These are phyloP conservation scores for Podarcis raffonei DNA, from an alignment of 2,113 vertebrate species.

Conservation along the genomic window DNA sequence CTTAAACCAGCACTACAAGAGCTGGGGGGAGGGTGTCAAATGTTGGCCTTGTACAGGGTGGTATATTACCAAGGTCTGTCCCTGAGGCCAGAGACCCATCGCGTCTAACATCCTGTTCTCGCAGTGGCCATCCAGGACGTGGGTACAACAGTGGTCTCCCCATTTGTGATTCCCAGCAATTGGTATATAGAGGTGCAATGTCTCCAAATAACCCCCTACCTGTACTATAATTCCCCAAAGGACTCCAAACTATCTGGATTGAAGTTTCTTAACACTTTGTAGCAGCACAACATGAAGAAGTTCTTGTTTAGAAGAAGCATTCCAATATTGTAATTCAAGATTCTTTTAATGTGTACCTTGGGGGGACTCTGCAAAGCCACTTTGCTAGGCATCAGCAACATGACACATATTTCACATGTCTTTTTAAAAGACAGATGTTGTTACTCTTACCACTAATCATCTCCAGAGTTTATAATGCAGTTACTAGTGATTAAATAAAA, in stretches of 20 bases:
- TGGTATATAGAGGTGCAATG: too few species aligned
- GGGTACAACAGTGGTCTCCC: too few species aligned
- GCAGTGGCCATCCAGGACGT: too few species aligned
- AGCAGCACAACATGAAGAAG: accelerated
- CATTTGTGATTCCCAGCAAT: too few species aligned
- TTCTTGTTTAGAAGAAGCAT: not conserved
- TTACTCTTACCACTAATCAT: slow-evolving; percentile 62
- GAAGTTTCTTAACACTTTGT: not conserved
- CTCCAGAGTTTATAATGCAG: slow-evolving; percentile 68
- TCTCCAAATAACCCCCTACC: too few species aligned
- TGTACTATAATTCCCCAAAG: too few species aligned
- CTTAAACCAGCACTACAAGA: too few species aligned
- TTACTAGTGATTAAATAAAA: slow-evolving; percentile 72
- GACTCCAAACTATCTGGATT: not conserved
- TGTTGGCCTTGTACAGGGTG: too few species aligned
- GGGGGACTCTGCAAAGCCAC: slow-evolving; percentile 35
- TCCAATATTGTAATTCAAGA: not conserved
- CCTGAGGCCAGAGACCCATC: too few species aligned
- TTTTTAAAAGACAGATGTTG: slow-evolving; percentile 53
- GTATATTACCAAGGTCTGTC: too few species aligned
- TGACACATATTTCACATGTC: slow-evolving; percentile 23
- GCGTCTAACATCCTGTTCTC: too few species aligned
- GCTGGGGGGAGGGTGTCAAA: too few species aligned
- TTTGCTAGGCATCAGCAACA: slow-evolving; percentile 41
- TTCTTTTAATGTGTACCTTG: slow-evolving; percentile 31